These are phyloP conservation scores for Apis florea DNA, from an alignment of 1,140 invertebrate species.

Conservation along the genomic window DNA sequence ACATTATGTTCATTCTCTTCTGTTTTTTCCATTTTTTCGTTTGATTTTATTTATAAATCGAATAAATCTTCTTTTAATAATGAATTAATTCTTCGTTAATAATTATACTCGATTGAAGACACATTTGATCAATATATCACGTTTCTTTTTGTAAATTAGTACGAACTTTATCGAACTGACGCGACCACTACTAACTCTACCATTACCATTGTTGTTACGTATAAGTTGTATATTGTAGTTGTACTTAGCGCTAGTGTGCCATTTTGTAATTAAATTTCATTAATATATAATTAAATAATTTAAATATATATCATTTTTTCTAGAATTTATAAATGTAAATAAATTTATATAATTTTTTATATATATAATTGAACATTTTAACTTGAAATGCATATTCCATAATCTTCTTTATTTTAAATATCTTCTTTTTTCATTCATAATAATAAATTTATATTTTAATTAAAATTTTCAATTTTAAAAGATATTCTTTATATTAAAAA, in stretches of 20 bases:
- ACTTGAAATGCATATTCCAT: background rate
- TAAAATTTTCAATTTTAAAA: background rate
- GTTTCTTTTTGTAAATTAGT: slow-evolving; percentile 6
- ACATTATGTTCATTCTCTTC: slow-evolving; percentile 72
- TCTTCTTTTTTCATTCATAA: background rate
- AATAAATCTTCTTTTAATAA: slow-evolving; percentile 4
- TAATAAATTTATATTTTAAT: background rate
- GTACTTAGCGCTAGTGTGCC: slow-evolving; percentile 36
- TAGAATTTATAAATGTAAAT: background rate
- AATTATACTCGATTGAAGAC: background rate
- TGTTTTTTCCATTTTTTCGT: slow-evolving; percentile 64
- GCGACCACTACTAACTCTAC: background rate
- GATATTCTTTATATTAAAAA: background rate
- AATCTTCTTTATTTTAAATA: background rate
- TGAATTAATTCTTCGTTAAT: background rate
- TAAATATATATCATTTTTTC: background rate
- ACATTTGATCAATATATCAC: slow-evolving; percentile 34
- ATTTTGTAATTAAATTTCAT: background rate
- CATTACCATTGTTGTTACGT: background rate
- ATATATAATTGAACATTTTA: background rate
- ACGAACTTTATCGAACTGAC: slow-evolving; percentile 31
- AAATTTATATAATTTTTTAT: background rate
- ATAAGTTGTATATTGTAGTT: background rate
- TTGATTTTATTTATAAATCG: background rate
- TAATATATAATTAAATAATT: background rate